Base-by-base conservation (phyloP, 64 coral and sea anemone genomes). In the Exaiptasia diaphana region DNA sequence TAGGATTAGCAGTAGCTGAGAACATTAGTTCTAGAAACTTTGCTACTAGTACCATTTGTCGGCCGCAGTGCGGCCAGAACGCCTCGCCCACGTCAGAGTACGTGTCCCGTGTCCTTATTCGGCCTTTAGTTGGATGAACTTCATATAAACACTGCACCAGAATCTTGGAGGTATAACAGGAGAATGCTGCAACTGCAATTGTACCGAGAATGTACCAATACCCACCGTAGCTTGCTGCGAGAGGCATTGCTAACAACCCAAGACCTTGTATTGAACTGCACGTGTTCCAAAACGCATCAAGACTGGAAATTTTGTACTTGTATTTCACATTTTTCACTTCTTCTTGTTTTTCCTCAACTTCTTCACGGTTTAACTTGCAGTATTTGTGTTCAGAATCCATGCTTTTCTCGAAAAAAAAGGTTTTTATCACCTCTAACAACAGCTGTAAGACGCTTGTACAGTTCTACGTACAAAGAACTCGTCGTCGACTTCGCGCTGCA, bases 211-310 rank as follows among this genome's bases (percentile, higher is more conserved):
- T 26, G 36, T 85, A 85, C 89, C 64, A 85, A 14, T 64, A 91
- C 0, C 89, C 89, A 15, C 89, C 81, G 53, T 84, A 74, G 1
- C 75, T 62, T 21, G 81, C 75, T 17, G 65, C 89, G 1, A 91
- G 42, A 40, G 89, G 89, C 73, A 91, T 85, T 0, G 81, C 53
- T 3, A 91, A 59, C 14, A 91, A 68, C 1, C 59, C 65, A 40
- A 91, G 75, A 26, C 89, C 89, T 85, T 91, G 89, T 3, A 91
- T 80, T 4, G 89, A 79, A 24, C 82, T 85, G 23, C 89, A 91
- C 65, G 89, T 84, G 81, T 85, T 91, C 89, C 89, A 91, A 33
- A 79, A 91, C 4, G 89, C 75, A 38, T 91, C 89, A 3, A 91
- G 75, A 32, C 76, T 91, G 2, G 89, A 79, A 38, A 91, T 91